These are phyloP conservation scores for Leptopilina boulardi DNA, from an alignment of 1,140 invertebrate genomes.

Conservation along the genomic window DNA sequence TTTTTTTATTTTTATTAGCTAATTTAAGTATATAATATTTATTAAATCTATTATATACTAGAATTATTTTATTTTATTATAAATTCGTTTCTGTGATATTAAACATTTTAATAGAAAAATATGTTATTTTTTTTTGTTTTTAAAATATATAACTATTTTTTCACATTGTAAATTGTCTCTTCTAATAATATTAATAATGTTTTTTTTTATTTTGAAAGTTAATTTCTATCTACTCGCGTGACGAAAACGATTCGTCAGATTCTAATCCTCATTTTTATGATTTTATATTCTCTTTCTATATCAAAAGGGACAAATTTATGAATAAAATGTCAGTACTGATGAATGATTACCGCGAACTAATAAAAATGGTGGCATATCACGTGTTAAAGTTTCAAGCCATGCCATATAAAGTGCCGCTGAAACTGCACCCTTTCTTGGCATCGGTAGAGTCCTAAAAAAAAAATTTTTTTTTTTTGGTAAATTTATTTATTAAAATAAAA, in stretches of 20 bases:
- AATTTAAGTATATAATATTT: conserved; percentile 4
- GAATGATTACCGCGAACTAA: conserved; percentile 96
- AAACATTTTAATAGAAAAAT: too few relatives aligned
- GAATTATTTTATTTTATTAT: too few relatives aligned
- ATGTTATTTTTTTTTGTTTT: too few relatives aligned
- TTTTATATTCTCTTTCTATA: neutral
- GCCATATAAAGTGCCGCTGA: conserved; percentile 94
- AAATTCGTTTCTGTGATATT: too few relatives aligned
- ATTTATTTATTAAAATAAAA: too few relatives aligned
- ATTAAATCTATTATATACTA: too few relatives aligned
- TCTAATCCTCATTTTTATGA: conserved; percentile 17
- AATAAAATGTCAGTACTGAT: conserved; percentile 97
- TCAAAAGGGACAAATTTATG: conserved; percentile 77
- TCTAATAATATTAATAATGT: too few relatives aligned
- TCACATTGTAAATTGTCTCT: too few relatives aligned
- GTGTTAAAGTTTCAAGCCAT: conserved; percentile 94
- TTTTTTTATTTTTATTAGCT: neutral
- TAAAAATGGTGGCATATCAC: conserved; percentile 92
- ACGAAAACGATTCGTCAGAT: conserved; percentile 24
- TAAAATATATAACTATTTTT: too few relatives aligned
- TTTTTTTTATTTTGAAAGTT: too few relatives aligned
- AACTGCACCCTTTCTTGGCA: conserved; percentile 92
- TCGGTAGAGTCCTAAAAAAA: conserved; percentile 88
- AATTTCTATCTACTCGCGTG: too few relatives aligned
- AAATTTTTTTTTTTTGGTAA: neutral